Percentiles rank a stretch among this genome's conserved stretches.
Evolutionary conservation across 2,113 vertebrate genomes (phyloP).

Genomic region (Felis catus): F.catus_Fca126_mat1.0 CM031415.1:97280001-97280500

Average conservation of each 20-base stretch:
- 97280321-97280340: neutral
- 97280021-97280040: conserved; percentile 13
- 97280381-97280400: neutral
- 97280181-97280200: neutral
- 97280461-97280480: neutral
- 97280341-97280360: neutral
- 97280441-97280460: neutral
- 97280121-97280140: neutral
- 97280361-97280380: neutral
- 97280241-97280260: neutral
- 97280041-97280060: neutral
- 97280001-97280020: neutral
- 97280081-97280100: neutral
- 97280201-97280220: neutral
- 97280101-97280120: neutral
- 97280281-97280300: neutral
- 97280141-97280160: neutral
- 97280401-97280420: neutral
- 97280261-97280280: neutral
- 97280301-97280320: neutral
- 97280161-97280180: neutral
- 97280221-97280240: neutral
- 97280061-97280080: neutral
- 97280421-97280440: neutral
- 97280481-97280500: neutral